Evolutionary conservation across 1,140 invertebrate species (phyloP).

Genomic region (Drosophila ironensis): DNA sequence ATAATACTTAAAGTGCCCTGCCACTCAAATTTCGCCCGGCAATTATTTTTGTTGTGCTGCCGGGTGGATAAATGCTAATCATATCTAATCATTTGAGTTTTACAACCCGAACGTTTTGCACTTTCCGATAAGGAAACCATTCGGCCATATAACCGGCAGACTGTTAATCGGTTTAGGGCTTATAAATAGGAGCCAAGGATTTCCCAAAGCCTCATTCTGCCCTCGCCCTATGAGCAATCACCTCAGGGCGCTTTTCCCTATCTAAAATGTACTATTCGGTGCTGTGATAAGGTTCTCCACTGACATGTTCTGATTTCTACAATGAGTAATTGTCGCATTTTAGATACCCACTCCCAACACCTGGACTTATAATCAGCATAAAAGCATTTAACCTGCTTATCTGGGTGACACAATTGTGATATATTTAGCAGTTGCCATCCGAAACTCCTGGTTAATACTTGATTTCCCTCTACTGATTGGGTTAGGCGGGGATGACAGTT

Average conservation of each 20-base stretch:
- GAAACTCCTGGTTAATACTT: too few relatives aligned
- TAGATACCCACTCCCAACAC: constrained; percentile 17
- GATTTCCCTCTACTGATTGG: constrained; percentile 21
- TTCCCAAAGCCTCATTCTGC: not conserved
- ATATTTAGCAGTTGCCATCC: not conserved
- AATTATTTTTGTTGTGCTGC: too few relatives aligned
- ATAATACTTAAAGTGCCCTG: constrained; percentile 25
- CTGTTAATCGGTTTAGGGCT: not conserved
- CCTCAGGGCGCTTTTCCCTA: not conserved
- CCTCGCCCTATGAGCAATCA: not conserved
- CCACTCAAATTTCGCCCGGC: constrained; percentile 21
- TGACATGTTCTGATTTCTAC: constrained; percentile 20
- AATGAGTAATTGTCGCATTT: constrained; percentile 21
- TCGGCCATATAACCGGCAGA: not conserved
- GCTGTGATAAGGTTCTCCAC: constrained; percentile 5
- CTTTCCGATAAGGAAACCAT: constrained; percentile 15
- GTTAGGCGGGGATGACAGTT: constrained; percentile 47
- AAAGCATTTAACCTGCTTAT: not conserved
- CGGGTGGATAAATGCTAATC: constrained; percentile 36
- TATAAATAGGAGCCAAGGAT: constrained; percentile 1
- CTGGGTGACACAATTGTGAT: constrained; percentile 1
- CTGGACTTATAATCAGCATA: not conserved
- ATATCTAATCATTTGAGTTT: constrained; percentile 34
- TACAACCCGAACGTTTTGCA: constrained; percentile 17
- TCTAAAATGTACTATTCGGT: not conserved